Base-by-base conservation (phyloP, 2,888 invertebrate genomes). In the Lypha dubia region DNA sequence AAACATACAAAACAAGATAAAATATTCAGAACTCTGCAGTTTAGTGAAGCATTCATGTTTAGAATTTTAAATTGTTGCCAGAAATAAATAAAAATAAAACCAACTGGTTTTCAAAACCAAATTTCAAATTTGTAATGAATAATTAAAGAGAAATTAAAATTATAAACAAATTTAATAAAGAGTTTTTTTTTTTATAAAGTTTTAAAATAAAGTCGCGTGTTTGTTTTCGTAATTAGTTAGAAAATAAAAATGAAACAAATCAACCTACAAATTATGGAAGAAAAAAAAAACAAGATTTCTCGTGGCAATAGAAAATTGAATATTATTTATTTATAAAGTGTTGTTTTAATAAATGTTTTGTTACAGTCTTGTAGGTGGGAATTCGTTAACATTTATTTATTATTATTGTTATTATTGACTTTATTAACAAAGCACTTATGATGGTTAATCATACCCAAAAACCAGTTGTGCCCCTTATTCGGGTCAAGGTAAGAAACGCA, bases 181-280 rank as follows among this genome's bases (percentile, higher is more conserved):
- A 41, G 20, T n/a, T 49, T 35, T 28, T 35, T 5, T 20, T 35
- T 38, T 1, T 15, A 13, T 22, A 35, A n/a, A n/a, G n/a, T n/a
- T n/a, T n/a, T 17, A 17, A 56, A 60, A 58, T 49, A 28, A 83
- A 73, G 35, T 77, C 62, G 60, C 77, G 63, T 84, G 77, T 81
- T 81, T 84, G 84, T 84, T 84, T 84, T 81, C 58, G 68, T 77
- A 84, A 81, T 84, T 80, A 74, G 68, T 28, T 46, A 53, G n/a
- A 73, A 44, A 75, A 53, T 53, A 22, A 62, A 81, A 35, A 74
- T 22, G 17, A 65, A 58, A 41, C 63, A 51, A 24, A 44, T 46
- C 28, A 46, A 17, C 11, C 56, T 9, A 63, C 24, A 68, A 53
- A 58, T 60, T 60, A 38, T 56, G 17, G 8, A 49, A 56, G 46